These are phyloP conservation scores for Ophion slaviceki DNA, from an alignment of 2,888 invertebrate genomes.

Conservation along the genomic window DNA sequence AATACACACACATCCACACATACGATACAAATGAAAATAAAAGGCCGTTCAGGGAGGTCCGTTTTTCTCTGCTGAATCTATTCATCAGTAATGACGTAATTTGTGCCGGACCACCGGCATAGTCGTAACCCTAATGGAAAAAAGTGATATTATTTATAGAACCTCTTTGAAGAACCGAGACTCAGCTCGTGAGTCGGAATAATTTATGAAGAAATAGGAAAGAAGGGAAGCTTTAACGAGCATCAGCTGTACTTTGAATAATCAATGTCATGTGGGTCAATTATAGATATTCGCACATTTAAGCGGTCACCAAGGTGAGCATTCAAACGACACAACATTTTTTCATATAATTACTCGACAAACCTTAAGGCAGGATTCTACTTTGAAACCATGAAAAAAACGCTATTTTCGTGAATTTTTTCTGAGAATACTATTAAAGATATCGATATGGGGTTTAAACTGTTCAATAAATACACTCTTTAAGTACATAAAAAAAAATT, in stretches of 20 bases:
- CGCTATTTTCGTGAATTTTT: too few relatives aligned
- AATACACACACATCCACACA: background rate
- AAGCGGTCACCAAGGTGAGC: background rate
- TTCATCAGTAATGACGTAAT: background rate
- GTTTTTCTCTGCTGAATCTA: background rate
- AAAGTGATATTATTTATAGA: background rate
- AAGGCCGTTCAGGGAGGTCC: too few relatives aligned
- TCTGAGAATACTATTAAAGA: too few relatives aligned
- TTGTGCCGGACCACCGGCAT: background rate
- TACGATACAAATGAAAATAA: background rate
- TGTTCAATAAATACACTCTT: too few relatives aligned
- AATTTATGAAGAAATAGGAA: background rate
- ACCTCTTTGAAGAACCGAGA: background rate
- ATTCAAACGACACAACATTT: background rate
- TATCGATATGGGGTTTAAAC: too few relatives aligned
- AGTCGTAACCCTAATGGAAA: background rate
- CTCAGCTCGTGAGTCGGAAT: background rate
- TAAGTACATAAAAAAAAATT: too few relatives aligned
- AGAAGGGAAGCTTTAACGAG: background rate
- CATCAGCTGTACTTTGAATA: background rate
- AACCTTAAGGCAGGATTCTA: slow-evolving; percentile 11
- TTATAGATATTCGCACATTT: background rate
- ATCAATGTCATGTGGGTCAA: background rate
- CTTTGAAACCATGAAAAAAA: too few relatives aligned
- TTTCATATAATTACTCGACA: background rate